Evolutionary conservation across 37 sponge, comb jelly and placozoan species (phyloP).

Genomic region (Tethya wilhelma): DNA sequence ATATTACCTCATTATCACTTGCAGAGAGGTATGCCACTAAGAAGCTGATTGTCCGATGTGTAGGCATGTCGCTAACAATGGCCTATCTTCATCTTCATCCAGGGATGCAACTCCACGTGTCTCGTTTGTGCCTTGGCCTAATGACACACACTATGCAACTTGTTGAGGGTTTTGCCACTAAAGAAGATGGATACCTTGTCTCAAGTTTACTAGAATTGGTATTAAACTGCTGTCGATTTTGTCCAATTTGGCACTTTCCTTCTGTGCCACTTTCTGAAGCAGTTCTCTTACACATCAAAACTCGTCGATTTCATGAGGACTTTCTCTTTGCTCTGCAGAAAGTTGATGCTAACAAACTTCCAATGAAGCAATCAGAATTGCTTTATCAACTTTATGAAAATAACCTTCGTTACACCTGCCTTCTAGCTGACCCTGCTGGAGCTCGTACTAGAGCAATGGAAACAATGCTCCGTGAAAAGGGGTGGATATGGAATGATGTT

Average conservation of each 20-base stretch:
- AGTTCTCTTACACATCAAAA: constrained; percentile 40
- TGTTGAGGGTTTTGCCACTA: neutral
- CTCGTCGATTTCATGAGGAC: constrained; percentile 32
- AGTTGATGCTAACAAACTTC: neutral
- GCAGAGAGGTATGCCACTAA: constrained; percentile 31
- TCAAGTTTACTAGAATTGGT: constrained; percentile 3
- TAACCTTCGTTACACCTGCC: constrained; percentile 31
- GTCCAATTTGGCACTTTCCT: constrained; percentile 73
- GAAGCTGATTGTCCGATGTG: constrained; percentile 2
- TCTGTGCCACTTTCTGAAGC: constrained; percentile 67
- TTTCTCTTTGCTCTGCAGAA: constrained; percentile 38
- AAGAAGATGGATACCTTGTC: constrained; percentile 31
- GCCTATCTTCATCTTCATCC: constrained; percentile 46
- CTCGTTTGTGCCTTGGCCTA: constrained; percentile 28
- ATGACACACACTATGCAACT: constrained; percentile 11
- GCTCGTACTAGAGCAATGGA: constrained; percentile 39
- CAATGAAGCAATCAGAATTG: constrained; percentile 39
- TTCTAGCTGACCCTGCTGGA: constrained; percentile 26
- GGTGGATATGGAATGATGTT: constrained; percentile 64
- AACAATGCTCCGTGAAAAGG: constrained; percentile 39
- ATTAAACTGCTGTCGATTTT: constrained; percentile 30
- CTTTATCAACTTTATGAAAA: constrained; percentile 81
- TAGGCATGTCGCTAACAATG: constrained; percentile 1
- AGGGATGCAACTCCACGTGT: constrained; percentile 69
- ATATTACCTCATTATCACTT: neutral